Percentiles rank a stretch among this genome's conserved stretches.
Evolutionary conservation across 2,113 vertebrate species (phyloP).

Genomic region (Vimba vimba): DNA sequence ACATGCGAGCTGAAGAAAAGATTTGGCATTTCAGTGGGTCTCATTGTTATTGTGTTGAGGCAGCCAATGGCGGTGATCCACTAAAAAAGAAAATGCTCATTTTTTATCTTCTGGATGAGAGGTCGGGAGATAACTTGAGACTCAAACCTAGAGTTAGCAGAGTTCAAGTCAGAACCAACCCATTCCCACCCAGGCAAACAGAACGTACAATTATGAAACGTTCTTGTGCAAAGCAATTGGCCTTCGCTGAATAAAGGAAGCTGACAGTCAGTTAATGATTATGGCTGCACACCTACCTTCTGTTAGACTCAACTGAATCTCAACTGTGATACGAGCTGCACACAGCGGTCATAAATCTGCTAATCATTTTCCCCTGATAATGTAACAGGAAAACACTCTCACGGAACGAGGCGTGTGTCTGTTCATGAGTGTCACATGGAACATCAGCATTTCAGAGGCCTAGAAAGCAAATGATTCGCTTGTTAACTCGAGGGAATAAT

Average conservation of each 20-base stretch:
- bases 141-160: constrained; percentile 23
- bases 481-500: not conserved
- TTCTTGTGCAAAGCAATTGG: constrained; percentile 53
- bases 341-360: constrained; percentile 40
- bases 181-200: constrained; percentile 47
- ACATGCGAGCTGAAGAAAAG: constrained; percentile 63
- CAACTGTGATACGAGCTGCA: constrained; percentile 32
- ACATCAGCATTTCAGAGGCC: not conserved
- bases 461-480: not conserved
- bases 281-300: constrained; percentile 50
- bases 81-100: constrained; percentile 14
- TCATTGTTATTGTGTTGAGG: constrained; percentile 55
- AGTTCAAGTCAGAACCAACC: constrained; percentile 37
- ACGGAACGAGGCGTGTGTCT: not conserved
- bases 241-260: constrained; percentile 56
- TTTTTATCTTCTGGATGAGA: constrained; percentile 32
- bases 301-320: constrained; percentile 40
- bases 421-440: not conserved
- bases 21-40: constrained; percentile 53
- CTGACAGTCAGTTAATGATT: constrained; percentile 62
- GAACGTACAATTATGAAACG: constrained; percentile 57
- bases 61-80: constrained; percentile 11
- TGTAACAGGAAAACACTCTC: not conserved
- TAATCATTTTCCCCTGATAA: constrained; percentile 37
- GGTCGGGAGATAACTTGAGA: constrained; percentile 17